Evolutionary conservation across 1,140 invertebrate genomes (phyloP).

Genomic region (Euglossa dilemma): DNA sequence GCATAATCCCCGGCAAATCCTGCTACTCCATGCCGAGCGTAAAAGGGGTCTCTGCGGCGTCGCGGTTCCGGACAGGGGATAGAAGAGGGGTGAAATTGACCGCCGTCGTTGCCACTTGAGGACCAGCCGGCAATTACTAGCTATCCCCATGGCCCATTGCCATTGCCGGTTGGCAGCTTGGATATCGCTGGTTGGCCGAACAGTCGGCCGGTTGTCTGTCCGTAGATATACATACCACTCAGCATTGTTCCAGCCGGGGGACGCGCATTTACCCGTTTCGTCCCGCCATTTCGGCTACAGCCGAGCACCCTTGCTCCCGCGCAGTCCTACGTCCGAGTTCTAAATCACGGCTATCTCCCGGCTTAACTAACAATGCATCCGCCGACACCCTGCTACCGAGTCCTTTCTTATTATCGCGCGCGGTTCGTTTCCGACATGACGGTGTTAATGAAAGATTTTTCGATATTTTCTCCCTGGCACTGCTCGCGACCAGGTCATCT

Average conservation of each 20-base stretch:
- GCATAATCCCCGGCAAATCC: slow-evolving; percentile 67
- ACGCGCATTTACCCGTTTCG: slow-evolving; percentile 40
- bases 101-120: slow-evolving; percentile 72
- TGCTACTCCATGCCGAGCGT: slow-evolving; percentile 58
- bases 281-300: slow-evolving; percentile 24
- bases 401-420: slow-evolving; percentile 59
- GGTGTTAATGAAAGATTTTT: slow-evolving; percentile 33
- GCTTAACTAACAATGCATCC: slow-evolving; percentile 72
- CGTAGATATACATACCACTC: slow-evolving; percentile 65
- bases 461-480: not conserved
- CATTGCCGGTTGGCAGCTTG: slow-evolving; percentile 64
- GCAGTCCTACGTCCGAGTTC: slow-evolving; percentile 51
- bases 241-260: slow-evolving; percentile 64
- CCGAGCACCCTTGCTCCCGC: not conserved
- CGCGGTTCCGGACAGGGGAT: slow-evolving; percentile 56
- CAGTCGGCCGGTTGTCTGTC: slow-evolving; percentile 51
- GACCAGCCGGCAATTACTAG: slow-evolving; percentile 70
- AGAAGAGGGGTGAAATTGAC: slow-evolving; percentile 69
- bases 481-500: not conserved
- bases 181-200: slow-evolving; percentile 58
- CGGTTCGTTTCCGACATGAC: slow-evolving; percentile 31
- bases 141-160: slow-evolving; percentile 73
- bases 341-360: slow-evolving; percentile 71
- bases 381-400: slow-evolving; percentile 39
- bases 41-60: slow-evolving; percentile 65